Evolutionary conservation across 2,888 invertebrate species (phyloP).

Genomic region (Drosophila antonietae): DNA sequence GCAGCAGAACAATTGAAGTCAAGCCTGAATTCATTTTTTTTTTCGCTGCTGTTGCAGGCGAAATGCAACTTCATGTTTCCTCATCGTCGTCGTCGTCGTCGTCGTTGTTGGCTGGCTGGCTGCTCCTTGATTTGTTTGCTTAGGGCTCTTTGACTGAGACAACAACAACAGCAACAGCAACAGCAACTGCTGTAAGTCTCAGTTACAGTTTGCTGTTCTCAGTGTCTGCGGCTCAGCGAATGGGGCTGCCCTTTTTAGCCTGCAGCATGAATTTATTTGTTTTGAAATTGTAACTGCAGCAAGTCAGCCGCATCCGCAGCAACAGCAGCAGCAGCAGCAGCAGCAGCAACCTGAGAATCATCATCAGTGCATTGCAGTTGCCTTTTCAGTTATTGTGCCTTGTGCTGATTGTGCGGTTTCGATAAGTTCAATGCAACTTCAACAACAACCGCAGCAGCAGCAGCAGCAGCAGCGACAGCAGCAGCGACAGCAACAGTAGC

Average conservation of each 20-base stretch:
- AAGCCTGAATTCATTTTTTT: slow-evolving; percentile 64
- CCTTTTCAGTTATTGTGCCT: slow-evolving; percentile 64
- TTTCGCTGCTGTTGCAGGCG: slow-evolving; percentile 22
- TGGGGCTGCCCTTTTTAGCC: slow-evolving; percentile 77
- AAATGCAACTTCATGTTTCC: slow-evolving; percentile 58
- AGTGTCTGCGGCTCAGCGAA: slow-evolving; percentile 36
- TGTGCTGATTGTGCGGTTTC: slow-evolving; percentile 76
- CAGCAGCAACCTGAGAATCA: slow-evolving; percentile 50
- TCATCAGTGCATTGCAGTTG: slow-evolving; percentile 33
- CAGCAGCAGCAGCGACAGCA: slow-evolving; percentile 30
- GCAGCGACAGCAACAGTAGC: slow-evolving; percentile 52
- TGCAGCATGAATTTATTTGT: slow-evolving; percentile 77
- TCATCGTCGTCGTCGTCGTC: slow-evolving; percentile 26
- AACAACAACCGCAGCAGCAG: slow-evolving; percentile 48
- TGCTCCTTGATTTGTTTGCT: slow-evolving; percentile 78
- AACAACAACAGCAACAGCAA: slow-evolving; percentile 8
- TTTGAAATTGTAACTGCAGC: slow-evolving; percentile 77
- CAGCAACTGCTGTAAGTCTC: slow-evolving; percentile 29
- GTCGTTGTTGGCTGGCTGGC: slow-evolving; percentile 34
- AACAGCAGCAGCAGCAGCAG: slow-evolving; percentile 24
- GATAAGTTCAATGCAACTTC: slow-evolving; percentile 68
- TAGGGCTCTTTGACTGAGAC: slow-evolving; percentile 45
- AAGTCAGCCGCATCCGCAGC: slow-evolving; percentile 53
- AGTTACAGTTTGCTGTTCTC: slow-evolving; percentile 41
- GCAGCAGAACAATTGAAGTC: slow-evolving; percentile 72